Evolutionary conservation across 1,140 invertebrate species (phyloP).

Genomic region (Drosophila leontia): DNA sequence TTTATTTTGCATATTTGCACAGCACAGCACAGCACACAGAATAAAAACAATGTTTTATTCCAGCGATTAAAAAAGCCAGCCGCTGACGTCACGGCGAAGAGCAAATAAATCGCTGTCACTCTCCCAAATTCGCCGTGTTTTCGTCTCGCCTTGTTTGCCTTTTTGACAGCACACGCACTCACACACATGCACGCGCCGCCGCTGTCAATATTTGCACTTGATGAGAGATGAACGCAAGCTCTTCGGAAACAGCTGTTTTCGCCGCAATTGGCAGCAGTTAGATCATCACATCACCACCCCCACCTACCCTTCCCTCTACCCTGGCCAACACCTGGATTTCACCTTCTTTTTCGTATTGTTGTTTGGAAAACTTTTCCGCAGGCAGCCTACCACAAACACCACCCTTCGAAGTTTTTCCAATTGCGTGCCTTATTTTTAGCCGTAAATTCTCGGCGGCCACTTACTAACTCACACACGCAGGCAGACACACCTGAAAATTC

Average conservation of each 20-base stretch:
- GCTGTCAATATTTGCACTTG: constrained; percentile 57
- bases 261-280: constrained; percentile 15
- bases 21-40: constrained; percentile 29
- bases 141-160: constrained; percentile 44
- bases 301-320: too few species aligned
- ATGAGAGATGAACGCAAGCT: constrained; percentile 51
- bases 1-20: constrained; percentile 46
- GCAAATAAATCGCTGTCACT: constrained; percentile 51
- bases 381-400: constrained; percentile 22
- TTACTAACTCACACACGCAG: constrained; percentile 15
- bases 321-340: constrained; percentile 6
- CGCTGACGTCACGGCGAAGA: constrained; percentile 58
- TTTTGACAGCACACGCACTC: constrained; percentile 7
- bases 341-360: constrained; percentile 2
- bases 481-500: constrained; percentile 42
- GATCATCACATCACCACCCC: constrained; percentile 17
- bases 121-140: constrained; percentile 44
- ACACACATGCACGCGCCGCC: neutral
- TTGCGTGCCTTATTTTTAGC: constrained; percentile 71
- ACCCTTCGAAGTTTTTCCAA: constrained; percentile 25
- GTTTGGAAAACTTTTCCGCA: constrained; percentile 20
- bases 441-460: constrained; percentile 58
- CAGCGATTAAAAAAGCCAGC: constrained; percentile 30
- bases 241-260: constrained; percentile 46
- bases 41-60: constrained; percentile 20